phyloP scores from a whole-genome alignment of 2,888 invertebrate genomes.

The Pardosa pseudoannulata region DNA sequence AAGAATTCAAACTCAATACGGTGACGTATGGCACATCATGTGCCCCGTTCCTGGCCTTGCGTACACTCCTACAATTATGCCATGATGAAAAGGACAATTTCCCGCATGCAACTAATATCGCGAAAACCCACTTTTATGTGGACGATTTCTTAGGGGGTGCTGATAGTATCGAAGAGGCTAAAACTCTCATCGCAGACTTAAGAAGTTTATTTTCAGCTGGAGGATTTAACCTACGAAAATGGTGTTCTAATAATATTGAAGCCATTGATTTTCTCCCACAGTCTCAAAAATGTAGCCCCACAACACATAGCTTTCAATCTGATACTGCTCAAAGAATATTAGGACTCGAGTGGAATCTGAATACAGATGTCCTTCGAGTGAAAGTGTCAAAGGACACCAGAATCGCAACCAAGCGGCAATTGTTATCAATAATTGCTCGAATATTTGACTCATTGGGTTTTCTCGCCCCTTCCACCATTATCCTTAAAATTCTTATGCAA shows the following conservation, averaged over 20 bases:
- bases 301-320: background rate
- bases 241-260: background rate
- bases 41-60: background rate
- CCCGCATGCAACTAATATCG: background rate
- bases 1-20: background rate
- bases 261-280: background rate
- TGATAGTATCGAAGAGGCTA: background rate
- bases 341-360: background rate
- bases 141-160: background rate
- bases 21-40: background rate
- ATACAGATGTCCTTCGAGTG: background rate
- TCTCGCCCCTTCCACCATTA: background rate
- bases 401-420: background rate
- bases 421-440: background rate
- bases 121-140: background rate
- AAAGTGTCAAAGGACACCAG: background rate
- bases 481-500: background rate
- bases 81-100: background rate
- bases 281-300: background rate
- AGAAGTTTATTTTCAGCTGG: background rate
- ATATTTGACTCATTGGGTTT: background rate
- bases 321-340: background rate
- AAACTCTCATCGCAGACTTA: background rate
- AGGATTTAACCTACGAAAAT: background rate
- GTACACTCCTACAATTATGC: background rate